Evolutionary conservation across 1,140 invertebrate species (phyloP), one percentile per base, ranked within the genome.

Genomic region (Centruroides sculpturatus): DNA sequence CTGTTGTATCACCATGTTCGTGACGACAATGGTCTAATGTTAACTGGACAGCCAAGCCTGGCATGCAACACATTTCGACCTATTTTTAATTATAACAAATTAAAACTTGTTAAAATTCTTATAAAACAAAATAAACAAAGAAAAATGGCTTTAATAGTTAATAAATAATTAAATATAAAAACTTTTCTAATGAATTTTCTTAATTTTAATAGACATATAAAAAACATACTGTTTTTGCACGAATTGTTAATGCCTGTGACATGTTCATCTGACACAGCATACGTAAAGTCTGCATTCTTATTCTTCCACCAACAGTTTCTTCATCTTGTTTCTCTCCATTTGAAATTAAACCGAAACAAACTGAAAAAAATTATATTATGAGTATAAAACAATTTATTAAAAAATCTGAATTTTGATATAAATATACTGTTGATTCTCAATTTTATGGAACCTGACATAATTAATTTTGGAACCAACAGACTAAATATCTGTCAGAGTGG

Each of bases 261-360:
- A 92, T 91, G 75, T 92, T 93, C 83, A 94, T 92, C 69, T 85
- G 81, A 75, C 91, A 94, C 1, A 98, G 72, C 64, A 83, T 81
- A 56, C 82, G 82, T 12, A 97, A 76, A 35, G 91, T 81, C 58
- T 83, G 76, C 23, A 85, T 79, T 56, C 88, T 77, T 47, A 85
- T 80, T 57, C 80, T 80, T 12, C 88, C 87, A 62, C 83, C 79
- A 47, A 77, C 70, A 13, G 78, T 77, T 47, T 86, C 85, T 69
- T 91, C 89, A 70, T 93, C 92, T 68, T 87, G 85, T 69, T 86
- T 84, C 69, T 95, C 92, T 53, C 90, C 89, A 76, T 87, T 91
- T 56, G 82, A 75, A 49, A 96, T 89, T 47, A 97, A 75, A 68
- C 84, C 83, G 9, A 83, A 81, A 62, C 87, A 90, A 35, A 95